Evolutionary conservation across 2,113 vertebrate genomes (phyloP).

Genomic region (Phylloscopus whistleri): DNA sequence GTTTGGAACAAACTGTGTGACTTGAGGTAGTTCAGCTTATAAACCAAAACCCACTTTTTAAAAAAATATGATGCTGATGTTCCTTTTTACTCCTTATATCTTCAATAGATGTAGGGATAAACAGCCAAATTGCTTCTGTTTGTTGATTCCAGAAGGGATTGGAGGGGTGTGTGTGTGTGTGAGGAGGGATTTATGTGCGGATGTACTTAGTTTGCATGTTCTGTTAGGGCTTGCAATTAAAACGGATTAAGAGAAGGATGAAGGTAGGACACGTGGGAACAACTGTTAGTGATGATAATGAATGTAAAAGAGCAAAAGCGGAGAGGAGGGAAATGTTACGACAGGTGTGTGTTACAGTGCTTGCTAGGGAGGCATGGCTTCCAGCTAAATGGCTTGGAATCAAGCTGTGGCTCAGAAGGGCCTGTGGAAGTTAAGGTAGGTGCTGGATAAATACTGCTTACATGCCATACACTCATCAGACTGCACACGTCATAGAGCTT

Average conservation of each 20-base stretch:
- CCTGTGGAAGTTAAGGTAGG: conserved; percentile 11
- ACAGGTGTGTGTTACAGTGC: not conserved
- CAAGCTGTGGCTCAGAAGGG: not conserved
- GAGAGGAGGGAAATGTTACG: not conserved
- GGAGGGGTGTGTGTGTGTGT: not conserved
- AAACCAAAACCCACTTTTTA: not conserved
- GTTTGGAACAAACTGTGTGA: not conserved
- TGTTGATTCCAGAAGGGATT: not conserved
- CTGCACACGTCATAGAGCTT: not conserved
- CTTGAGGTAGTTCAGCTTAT: not conserved
- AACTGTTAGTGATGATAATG: not conserved
- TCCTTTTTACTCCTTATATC: not conserved
- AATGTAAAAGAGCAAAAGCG: not conserved
- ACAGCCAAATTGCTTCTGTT: not conserved
- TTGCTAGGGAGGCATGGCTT: not conserved
- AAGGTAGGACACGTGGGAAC: not conserved
- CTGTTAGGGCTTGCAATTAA: conserved; percentile 5
- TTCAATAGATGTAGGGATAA: not conserved
- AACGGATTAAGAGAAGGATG: not conserved
- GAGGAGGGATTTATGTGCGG: not conserved
- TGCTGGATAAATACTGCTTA: conserved; percentile 2
- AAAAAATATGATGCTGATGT: not conserved
- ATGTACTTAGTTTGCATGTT: not conserved
- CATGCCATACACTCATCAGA: not conserved
- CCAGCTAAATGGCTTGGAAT: not conserved